phyloP scores from a whole-genome alignment of 1,140 invertebrate species.

The Agraylea sexmaculata region DNA sequence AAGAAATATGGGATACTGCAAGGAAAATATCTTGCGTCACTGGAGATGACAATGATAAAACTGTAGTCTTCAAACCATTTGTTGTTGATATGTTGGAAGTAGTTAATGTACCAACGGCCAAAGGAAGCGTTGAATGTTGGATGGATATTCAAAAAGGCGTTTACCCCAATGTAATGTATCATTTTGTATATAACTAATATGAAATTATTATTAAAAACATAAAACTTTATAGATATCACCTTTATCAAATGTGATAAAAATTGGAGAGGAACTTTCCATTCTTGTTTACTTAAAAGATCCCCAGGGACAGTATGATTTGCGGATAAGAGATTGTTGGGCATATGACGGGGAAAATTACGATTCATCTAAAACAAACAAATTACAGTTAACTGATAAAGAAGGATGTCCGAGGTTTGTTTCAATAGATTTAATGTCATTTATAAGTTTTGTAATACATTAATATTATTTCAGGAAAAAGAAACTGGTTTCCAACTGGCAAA shows the following conservation, averaged over 20 bases:
- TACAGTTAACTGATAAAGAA: constrained; percentile 51
- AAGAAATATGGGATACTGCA: constrained; percentile 48
- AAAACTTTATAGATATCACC: constrained; percentile 36
- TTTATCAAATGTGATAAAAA: constrained; percentile 50
- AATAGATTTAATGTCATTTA: constrained; percentile 2
- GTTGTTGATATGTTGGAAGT: constrained; percentile 61
- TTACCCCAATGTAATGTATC: constrained; percentile 49
- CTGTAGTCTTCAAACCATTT: constrained; percentile 54
- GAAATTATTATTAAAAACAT: background rate
- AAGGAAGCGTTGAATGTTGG: constrained; percentile 56
- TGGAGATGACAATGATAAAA: constrained; percentile 44
- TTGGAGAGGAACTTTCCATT: constrained; percentile 57
- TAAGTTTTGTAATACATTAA: background rate
- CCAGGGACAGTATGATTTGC: constrained; percentile 50
- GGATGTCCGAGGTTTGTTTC: constrained; percentile 51
- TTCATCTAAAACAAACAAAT: constrained; percentile 42
- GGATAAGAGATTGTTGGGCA: constrained; percentile 61
- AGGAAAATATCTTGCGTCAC: constrained; percentile 48
- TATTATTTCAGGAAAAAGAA: constrained; percentile 47
- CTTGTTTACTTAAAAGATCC: constrained; percentile 56
- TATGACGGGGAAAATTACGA: constrained; percentile 55
- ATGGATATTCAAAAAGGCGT: constrained; percentile 63
- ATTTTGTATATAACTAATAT: constrained; percentile 5
- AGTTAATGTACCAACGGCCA: constrained; percentile 48
- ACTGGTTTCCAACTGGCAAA: constrained; percentile 52